Base-by-base conservation (phyloP, 2,888 invertebrate genomes). In the Urechis unicinctus region DNA sequence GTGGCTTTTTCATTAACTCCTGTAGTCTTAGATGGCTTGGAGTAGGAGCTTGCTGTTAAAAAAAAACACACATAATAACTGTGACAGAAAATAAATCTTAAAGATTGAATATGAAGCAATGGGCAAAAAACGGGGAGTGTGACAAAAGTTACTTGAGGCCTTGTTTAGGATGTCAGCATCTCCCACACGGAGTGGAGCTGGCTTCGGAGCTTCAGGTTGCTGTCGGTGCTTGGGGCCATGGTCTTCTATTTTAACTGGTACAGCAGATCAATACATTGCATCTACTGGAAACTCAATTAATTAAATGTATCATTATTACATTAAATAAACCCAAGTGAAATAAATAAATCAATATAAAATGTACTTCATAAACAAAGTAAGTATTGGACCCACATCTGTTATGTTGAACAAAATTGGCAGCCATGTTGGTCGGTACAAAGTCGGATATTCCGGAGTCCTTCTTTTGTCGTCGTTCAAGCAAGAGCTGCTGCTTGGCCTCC, bases 371-470 rank as follows among this genome's bases (percentile, higher is more conserved):
- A n/a, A n/a, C n/a, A n/a, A n/a, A n/a, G n/a, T n/a, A n/a, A n/a
- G n/a, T 52, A 3, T 6, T 13, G n/a, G 26, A 80, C 85, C 83
- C 82, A 89, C 89, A 95, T 83, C 94, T 84, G 79, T 94, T 94
- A 74, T 96, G 95, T 70, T 96, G 95, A 41, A 93, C 92, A 82
- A 96, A 97, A 80, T 96, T 96, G 0, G 95, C 95, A 13, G 96
- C 95, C 89, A 96, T 92, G 75, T 97, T 96, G 21, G 92, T 92
- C 0, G 96, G 96, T 0, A 96, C 95, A 83, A 96, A 95, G 66
- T 90, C 91, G 0, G 72, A 72, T 0, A 94, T 91, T 0, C 92
- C 91, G 0, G 88, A 88, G 78, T 94, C 92, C 72, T 91, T 92
- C 78, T 92, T 92, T 68, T 88, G 89, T 71, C 89, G 87, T 57